These are phyloP conservation scores for Aspidiotus rigidus DNA, from an alignment of 2,888 invertebrate genomes.

Conservation along the genomic window DNA sequence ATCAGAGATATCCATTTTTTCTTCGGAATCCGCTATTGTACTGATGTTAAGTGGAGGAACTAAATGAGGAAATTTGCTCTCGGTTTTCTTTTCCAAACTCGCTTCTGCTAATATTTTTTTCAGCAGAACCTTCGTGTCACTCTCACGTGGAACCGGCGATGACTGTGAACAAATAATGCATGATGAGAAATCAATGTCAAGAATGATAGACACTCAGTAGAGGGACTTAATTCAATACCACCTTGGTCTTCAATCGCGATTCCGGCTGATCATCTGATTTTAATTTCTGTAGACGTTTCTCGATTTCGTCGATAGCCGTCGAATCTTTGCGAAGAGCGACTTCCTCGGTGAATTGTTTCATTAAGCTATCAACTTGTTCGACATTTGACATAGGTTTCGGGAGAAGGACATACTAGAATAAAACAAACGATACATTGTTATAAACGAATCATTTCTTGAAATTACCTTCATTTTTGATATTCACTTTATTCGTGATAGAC, in stretches of 20 bases:
- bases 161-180: too few relatives aligned
- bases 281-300: constrained; percentile 18
- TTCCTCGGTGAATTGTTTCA: constrained; percentile 21
- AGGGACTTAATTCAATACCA: neutral
- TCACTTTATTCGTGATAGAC: constrained; percentile 3
- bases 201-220: neutral
- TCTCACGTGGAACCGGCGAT: neutral
- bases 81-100: neutral
- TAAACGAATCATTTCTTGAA: neutral
- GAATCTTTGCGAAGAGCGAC: neutral
- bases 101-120: neutral
- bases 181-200: neutral
- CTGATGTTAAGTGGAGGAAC: neutral
- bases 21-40: neutral
- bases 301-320: constrained; percentile 8
- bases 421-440: neutral
- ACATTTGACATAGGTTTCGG: neutral
- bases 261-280: neutral
- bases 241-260: too few relatives aligned
- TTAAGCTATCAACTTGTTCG: constrained; percentile 17
- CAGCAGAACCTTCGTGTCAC: neutral
- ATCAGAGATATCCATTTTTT: constrained; percentile 16
- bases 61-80: constrained; percentile 10
- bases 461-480: neutral
- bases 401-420: constrained; percentile 15